A percentile compares a stretch with the other conserved stretches of the same genome.
Evolutionary conservation across 1,140 invertebrate species (phyloP).

Genomic region (Drosophila nasuta): DNA sequence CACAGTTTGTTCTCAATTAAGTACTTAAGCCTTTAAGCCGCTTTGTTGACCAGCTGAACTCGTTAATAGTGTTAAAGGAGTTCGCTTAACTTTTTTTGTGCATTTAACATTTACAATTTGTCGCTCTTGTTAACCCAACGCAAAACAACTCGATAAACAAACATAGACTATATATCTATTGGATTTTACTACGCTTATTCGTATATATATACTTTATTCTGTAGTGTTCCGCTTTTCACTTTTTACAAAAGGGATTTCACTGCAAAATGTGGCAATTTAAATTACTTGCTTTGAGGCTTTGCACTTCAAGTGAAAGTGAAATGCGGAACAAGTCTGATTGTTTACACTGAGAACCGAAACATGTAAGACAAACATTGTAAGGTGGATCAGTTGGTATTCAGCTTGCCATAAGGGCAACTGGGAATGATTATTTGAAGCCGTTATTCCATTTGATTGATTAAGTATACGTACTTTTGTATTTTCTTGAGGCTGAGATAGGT

Average conservation of each 20-base stretch:
- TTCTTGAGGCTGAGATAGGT: slow-evolving; percentile 31
- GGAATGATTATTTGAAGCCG: slow-evolving; percentile 29
- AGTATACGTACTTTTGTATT: not conserved
- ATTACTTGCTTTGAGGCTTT: not conserved
- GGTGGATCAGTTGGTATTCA: slow-evolving; percentile 6
- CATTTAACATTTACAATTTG: slow-evolving; percentile 51
- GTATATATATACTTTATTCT: slow-evolving; percentile 1
- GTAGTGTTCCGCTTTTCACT: not conserved
- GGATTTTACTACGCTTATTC: slow-evolving; percentile 7
- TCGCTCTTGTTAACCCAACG: not conserved
- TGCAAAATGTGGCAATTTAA: not conserved
- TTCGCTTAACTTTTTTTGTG: slow-evolving; percentile 16
- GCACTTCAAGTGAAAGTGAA: not conserved
- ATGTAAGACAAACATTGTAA: not conserved
- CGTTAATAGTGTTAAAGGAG: not conserved
- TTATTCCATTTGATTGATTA: slow-evolving; percentile 30
- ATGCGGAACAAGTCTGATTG: slow-evolving; percentile 2
- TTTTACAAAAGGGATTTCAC: not conserved
- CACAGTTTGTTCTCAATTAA: slow-evolving; percentile 10
- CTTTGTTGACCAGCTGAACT: slow-evolving; percentile 12
- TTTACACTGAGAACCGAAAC: slow-evolving; percentile 11
- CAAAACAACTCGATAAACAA: slow-evolving; percentile 2
- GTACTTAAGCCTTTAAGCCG: slow-evolving; percentile 19
- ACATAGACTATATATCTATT: not conserved
- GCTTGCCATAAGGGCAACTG: slow-evolving; percentile 4